Evolutionary conservation across 1,140 invertebrate genomes (phyloP), one percentile per base, ranked within the genome.

Genomic region (Metopolophium dirhodum): DNA sequence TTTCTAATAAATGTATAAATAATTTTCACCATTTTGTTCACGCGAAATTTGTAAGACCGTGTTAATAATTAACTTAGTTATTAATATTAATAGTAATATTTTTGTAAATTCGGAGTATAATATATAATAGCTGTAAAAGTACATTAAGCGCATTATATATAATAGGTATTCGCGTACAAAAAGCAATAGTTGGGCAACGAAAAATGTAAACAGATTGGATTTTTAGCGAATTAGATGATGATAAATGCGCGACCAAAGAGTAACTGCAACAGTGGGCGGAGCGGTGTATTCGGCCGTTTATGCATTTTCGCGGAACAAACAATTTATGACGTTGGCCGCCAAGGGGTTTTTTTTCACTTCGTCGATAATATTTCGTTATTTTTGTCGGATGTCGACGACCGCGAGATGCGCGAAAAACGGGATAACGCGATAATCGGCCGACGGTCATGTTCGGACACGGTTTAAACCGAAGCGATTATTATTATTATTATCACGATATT

Each of bases 351-450:
- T 54, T 89, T 89, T 54, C 22, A 23, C 14, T 86, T 26, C 26
- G 3, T n/a, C 4, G 41, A 51, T 87, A 47, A 87, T 35, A 51
- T 90, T 68, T 61, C 23, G 57, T 18, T 45, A 45, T 45, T 61
- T 86, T 45, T 23, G 3, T 68, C 57, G 41, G 90, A 92, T 49
- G 90, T 92, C 90, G 90, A 92, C 90, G 90, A 92, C 68, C 90
- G 90, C 90, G 22, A 35, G 68, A 51, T 35, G n/a, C 22, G 30
- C 57, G 57, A 30, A 49, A 91, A 49, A 91, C 88, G 88, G 49
- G 88, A 90, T 90, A 41, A 68, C 89, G 37, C 26, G 89, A 90
- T 90, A 90, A 90, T 90, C 89, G 37, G 35, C 41, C 45, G 77
- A 41, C 90, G 68, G 68, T 51, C 68, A 83, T 83, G n/a, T 82